Base-by-base conservation (phyloP, 1,140 invertebrate species). In the Lanistes nyassanus region DNA sequence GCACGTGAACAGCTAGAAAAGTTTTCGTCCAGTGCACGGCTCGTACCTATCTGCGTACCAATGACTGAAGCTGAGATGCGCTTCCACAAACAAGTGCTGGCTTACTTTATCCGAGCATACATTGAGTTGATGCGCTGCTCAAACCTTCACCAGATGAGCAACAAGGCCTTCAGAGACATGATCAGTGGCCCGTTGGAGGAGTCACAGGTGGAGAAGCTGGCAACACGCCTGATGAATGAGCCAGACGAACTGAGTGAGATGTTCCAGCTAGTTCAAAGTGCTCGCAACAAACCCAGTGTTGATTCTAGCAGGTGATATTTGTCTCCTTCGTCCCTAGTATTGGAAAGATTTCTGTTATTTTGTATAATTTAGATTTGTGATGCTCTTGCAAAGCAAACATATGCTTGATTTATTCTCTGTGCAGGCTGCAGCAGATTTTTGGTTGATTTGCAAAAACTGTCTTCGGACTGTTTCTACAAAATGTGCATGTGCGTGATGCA, bases 11-110 rank as follows among this genome's bases (percentile, higher is more conserved):
- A 76, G 34, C 73, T 85, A 31, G 65, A 73, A 2, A 62, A 74
- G 23, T 84, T 74, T 65, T 81, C 85, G 72, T 85, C 85, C 21
- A 82, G 75, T 78, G 82, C 86, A 26, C 37, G 76, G 26, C 74
- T 86, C 9, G 67, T 76, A 19, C 51, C 81, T 34, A 75, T 81
- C 13, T 70, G 75, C 58, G 77, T 78, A 34, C 76, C 78, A 26
- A 74, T 79, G 62, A 82, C 73, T 4, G 36, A 68, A 13, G 71
- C 77, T 34, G 81, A 84, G 42, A 72, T 76, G 53, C 39, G 65
- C 11, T 78, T 86, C 53, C 74, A 75, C 51, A 62, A 76, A 13
- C 75, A 82, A 23, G 62, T 85, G 0, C 75, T 82, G 66, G 34
- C 80, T n/a, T 85, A 87, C 72, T 78, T 85, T n/a, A 75, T 82